A percentile compares a stretch with the other conserved stretches of the same genome.
These are phyloP conservation scores for Gryon sp. DNA, from an alignment of 1,140 invertebrate species.

Conservation along the genomic window DNA sequence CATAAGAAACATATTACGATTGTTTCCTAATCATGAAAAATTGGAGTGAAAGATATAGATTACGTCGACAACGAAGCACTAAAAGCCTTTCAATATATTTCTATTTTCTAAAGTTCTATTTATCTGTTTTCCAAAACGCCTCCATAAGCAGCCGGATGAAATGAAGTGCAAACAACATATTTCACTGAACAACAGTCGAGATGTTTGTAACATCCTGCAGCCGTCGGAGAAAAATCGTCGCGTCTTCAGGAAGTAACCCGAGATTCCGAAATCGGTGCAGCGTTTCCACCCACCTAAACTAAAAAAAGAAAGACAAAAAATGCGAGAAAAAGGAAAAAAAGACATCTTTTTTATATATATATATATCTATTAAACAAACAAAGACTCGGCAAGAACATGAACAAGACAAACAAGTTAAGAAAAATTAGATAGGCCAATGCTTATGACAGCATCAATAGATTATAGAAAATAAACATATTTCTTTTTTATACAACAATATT, in stretches of 20 bases:
- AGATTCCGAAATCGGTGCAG: constrained; percentile 42
- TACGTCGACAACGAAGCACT: too few relatives aligned
- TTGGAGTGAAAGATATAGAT: too few relatives aligned
- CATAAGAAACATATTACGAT: too few relatives aligned
- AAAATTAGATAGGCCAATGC: too few relatives aligned
- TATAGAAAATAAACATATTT: too few relatives aligned
- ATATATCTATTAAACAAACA: neutral
- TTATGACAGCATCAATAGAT: too few relatives aligned
- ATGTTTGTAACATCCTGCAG: constrained; percentile 44
- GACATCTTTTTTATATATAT: too few relatives aligned
- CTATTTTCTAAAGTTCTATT: constrained; percentile 6
- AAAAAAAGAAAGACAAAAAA: constrained; percentile 24
- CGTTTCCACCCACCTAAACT: constrained; percentile 23
- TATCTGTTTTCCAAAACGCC: constrained; percentile 28
- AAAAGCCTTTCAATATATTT: neutral
- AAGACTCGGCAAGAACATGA: too few relatives aligned
- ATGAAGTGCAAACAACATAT: constrained; percentile 47
- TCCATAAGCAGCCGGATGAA: constrained; percentile 8
- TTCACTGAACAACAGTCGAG: constrained; percentile 23
- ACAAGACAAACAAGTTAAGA: too few relatives aligned
- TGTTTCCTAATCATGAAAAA: too few relatives aligned
- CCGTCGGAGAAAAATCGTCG: constrained; percentile 47
- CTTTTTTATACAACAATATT: too few relatives aligned
- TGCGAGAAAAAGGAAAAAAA: constrained; percentile 10
- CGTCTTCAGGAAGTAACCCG: constrained; percentile 45